These are phyloP conservation scores for Trisateles emortualis DNA, from an alignment of 2,888 invertebrate genomes.

Conservation along the genomic window DNA sequence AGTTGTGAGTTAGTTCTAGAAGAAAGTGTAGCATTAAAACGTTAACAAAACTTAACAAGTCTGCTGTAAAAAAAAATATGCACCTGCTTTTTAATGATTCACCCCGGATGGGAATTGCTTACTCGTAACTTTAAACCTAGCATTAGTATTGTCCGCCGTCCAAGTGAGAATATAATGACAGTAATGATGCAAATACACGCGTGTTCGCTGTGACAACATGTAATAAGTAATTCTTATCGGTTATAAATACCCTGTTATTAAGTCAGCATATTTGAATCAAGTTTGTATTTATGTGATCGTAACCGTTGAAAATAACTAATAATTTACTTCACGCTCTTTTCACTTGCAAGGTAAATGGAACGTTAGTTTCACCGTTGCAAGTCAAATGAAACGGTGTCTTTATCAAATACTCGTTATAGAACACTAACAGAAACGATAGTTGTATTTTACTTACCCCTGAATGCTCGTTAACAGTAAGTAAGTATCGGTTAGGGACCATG, in stretches of 20 bases:
- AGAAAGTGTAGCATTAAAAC: no score
- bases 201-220: slow-evolving; percentile 14
- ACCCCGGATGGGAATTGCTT: no score
- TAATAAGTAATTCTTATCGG: slow-evolving; percentile 21
- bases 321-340: slow-evolving; percentile 16
- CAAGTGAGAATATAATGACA: slow-evolving; percentile 21
- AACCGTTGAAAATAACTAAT: slow-evolving; percentile 18
- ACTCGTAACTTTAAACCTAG: slow-evolving; percentile 36
- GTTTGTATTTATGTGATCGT: slow-evolving; percentile 8
- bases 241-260: slow-evolving; percentile 20
- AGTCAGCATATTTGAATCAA: slow-evolving; percentile 21
- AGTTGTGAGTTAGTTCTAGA: no score
- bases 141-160: slow-evolving; percentile 28
- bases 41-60: no score
- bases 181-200: slow-evolving; percentile 24
- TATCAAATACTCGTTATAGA: neutral
- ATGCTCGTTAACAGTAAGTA: neutral
- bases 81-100: no score
- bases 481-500: neutral
- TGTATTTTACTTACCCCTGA: no score
- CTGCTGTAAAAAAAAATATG: no score
- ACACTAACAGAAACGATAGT: neutral
- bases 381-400: slow-evolving; percentile 1
- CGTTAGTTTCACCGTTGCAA: slow-evolving; percentile 9
- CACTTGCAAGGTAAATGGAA: neutral